Percentiles rank a stretch among this genome's conserved stretches.
Evolutionary conservation across 2,888 invertebrate species (phyloP).

Genomic region (Philopedon plagiatum): DNA sequence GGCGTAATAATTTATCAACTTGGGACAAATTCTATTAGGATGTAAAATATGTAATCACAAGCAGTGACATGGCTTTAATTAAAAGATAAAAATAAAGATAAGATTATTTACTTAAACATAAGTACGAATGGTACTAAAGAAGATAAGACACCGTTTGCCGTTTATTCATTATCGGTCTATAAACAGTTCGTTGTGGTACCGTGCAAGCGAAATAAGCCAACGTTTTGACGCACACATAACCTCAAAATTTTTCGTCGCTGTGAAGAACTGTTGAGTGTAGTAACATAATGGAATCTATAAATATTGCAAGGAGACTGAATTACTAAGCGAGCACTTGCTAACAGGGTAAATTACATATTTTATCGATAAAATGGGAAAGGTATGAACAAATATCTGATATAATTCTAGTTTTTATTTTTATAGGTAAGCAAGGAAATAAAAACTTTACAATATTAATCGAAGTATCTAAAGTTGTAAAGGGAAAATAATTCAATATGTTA

Average conservation of each 20-base stretch:
- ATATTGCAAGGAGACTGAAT: not conserved
- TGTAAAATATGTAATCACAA: slow-evolving; percentile 21
- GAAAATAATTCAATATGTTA: no score
- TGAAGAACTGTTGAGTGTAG: not conserved
- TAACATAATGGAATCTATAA: not conserved
- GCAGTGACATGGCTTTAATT: slow-evolving; percentile 29
- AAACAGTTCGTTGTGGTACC: slow-evolving; percentile 19
- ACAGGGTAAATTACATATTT: not conserved
- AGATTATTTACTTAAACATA: slow-evolving; percentile 31
- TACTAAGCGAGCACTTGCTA: not conserved
- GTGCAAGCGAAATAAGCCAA: not conserved
- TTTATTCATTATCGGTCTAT: slow-evolving; percentile 20
- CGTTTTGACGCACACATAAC: slow-evolving; percentile 3
- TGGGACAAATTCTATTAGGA: not conserved
- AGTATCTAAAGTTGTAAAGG: no score
- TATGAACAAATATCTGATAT: not conserved
- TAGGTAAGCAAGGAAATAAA: no score
- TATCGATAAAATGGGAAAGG: slow-evolving; percentile 1
- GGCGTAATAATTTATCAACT: not conserved
- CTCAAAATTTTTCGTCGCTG: not conserved
- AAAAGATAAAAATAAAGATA: slow-evolving; percentile 33
- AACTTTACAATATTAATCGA: no score
- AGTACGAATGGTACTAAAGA: slow-evolving; percentile 28
- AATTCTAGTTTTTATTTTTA: no score
- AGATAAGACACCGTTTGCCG: slow-evolving; percentile 21